Evolutionary conservation across 2,113 vertebrate genomes (phyloP).

Genomic region (Engystomops pustulosus): DNA sequence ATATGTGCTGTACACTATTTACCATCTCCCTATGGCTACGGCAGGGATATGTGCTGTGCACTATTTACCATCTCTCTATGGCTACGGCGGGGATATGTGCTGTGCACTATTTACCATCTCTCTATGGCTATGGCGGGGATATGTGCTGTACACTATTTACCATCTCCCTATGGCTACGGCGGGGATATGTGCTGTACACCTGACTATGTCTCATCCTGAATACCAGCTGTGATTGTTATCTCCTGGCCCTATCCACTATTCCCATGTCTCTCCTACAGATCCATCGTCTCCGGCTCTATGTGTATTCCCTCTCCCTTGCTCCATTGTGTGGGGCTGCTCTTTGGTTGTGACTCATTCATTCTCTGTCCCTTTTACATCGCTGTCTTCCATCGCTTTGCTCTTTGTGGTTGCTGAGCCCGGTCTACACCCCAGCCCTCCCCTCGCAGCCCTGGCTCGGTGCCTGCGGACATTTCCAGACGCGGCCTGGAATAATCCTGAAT

Average conservation of each 20-base stretch:
- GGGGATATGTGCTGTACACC: not conserved
- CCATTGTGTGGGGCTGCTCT: too few relatives aligned
- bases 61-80: not conserved
- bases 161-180: not conserved
- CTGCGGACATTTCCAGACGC: slow-evolving; percentile 20
- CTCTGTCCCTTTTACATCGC: not conserved
- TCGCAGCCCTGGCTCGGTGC: slow-evolving; percentile 16
- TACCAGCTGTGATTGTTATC: too few relatives aligned
- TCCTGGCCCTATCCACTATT: too few relatives aligned
- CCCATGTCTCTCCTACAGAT: too few relatives aligned
- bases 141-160: too few relatives aligned
- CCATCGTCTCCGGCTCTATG: too few relatives aligned
- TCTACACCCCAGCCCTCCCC: not conserved
- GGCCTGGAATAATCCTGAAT: slow-evolving; percentile 6
- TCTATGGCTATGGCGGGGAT: not conserved
- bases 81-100: too few relatives aligned
- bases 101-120: not conserved
- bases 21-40: not conserved
- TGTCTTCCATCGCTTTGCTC: not conserved
- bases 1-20: too few relatives aligned
- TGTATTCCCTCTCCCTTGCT: not conserved
- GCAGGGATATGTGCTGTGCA: too few relatives aligned
- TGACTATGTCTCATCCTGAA: not conserved
- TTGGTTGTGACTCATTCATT: not conserved
- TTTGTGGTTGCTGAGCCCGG: not conserved